These are phyloP conservation scores for Sussaba pulchella DNA, from an alignment of 2,888 invertebrate genomes.

Conservation along the genomic window DNA sequence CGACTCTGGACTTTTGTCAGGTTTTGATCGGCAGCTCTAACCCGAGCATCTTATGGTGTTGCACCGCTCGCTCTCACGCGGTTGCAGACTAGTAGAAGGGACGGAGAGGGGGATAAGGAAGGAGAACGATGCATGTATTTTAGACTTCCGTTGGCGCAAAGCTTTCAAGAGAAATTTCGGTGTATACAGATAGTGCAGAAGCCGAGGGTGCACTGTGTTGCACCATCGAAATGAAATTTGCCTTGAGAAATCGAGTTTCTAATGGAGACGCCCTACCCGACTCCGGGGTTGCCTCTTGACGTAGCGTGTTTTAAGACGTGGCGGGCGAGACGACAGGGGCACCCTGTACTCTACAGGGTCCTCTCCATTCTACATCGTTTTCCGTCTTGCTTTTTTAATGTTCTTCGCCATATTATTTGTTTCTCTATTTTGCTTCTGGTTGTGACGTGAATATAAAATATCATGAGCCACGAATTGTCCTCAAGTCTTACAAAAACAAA, in stretches of 20 bases:
- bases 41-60: not conserved
- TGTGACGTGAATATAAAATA: conserved; percentile 3
- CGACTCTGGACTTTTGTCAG: conserved; percentile 22
- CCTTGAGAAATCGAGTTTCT: conserved; percentile 66
- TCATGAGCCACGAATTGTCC: not conserved
- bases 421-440: not conserved
- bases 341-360: conserved; percentile 11
- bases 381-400: conserved; percentile 11
- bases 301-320: conserved; percentile 55
- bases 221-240: conserved; percentile 65
- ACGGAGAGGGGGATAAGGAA: conserved; percentile 20
- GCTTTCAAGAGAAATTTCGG: conserved; percentile 46
- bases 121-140: conserved; percentile 16
- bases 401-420: not conserved
- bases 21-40: not conserved
- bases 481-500: not conserved
- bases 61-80: not conserved
- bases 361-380: conserved; percentile 21
- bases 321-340: conserved; percentile 13
- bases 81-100: not conserved
- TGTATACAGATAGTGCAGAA: conserved; percentile 36
- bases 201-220: conserved; percentile 35
- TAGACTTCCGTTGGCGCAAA: conserved; percentile 20
- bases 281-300: conserved; percentile 44
- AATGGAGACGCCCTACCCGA: conserved; percentile 56